A percentile compares a stretch with the other conserved stretches of the same genome.
Conservation (phyloP, 2,113 vertebrate genomes). For the Chroicocephalus ridibundus region DNA sequence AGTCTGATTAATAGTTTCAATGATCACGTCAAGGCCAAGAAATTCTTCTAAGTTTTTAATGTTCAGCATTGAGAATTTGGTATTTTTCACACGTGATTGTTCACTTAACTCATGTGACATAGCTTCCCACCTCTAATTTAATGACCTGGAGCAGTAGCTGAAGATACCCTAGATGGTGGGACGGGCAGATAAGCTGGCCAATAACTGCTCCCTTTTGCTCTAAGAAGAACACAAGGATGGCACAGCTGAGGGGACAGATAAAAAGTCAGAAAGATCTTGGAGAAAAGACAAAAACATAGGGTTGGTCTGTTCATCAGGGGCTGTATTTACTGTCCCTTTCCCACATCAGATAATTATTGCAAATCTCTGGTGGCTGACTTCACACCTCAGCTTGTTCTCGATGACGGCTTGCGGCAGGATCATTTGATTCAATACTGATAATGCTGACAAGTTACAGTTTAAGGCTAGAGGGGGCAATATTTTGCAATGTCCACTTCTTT, state of each 20-base stretch:
- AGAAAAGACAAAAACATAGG: neutral
- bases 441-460: neutral
- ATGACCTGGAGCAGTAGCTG: neutral
- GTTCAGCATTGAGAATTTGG: neutral
- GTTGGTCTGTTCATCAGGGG: neutral
- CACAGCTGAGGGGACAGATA: neutral
- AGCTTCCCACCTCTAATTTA: neutral
- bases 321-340: neutral
- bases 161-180: neutral
- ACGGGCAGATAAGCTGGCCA: neutral
- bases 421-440: neutral
- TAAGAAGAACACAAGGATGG: neutral
- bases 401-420: neutral
- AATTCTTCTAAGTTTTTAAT: neutral
- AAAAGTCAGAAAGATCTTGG: neutral
- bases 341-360: neutral
- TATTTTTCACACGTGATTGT: neutral
- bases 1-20: conserved; percentile 30
- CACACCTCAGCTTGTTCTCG: neutral
- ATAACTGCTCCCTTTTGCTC: neutral
- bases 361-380: neutral
- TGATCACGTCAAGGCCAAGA: neutral
- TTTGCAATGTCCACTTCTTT: neutral
- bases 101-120: neutral
- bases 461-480: neutral